phyloP scores from a whole-genome alignment of 1,140 invertebrate genomes.

The Sminthurides bifidus region DNA sequence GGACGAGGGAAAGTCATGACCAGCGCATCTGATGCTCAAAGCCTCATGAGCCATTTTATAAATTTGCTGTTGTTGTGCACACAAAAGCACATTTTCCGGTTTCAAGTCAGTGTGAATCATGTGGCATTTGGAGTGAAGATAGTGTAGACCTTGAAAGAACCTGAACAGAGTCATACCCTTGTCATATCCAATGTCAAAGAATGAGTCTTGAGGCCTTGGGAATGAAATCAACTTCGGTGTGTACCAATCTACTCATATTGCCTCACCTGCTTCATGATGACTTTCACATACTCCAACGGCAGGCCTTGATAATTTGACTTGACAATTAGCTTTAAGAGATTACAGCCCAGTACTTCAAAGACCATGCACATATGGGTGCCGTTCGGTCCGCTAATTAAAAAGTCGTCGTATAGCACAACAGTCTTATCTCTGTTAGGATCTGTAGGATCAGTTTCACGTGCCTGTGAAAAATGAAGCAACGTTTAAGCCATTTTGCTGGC shows the following conservation, averaged over 20 bases:
- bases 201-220: neutral
- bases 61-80: conserved; percentile 74
- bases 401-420: conserved; percentile 93
- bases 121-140: conserved; percentile 90
- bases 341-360: conserved; percentile 86
- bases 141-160: conserved; percentile 79
- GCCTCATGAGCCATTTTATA: conserved; percentile 82
- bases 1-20: conserved; percentile 75
- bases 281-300: conserved; percentile 83
- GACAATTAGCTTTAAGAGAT: conserved; percentile 94
- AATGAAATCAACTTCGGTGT: neutral
- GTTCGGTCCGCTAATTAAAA: conserved; percentile 94
- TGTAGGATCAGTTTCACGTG: conserved; percentile 71
- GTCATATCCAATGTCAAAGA: neutral
- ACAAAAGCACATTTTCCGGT: conserved; percentile 95
- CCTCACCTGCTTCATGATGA: conserved; percentile 81
- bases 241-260: conserved; percentile 16
- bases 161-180: neutral
- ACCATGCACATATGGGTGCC: conserved; percentile 95
- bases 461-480: neutral
- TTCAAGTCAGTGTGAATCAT: conserved; percentile 99
- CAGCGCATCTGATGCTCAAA: conserved; percentile 72
- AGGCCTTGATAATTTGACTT: conserved; percentile 96
- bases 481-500: neutral
- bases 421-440: conserved; percentile 89